A percentile compares a stretch with the other conserved stretches of the same genome.
Conservation (phyloP, 1,140 invertebrate genomes). For the Melanaphis sacchari region DNA sequence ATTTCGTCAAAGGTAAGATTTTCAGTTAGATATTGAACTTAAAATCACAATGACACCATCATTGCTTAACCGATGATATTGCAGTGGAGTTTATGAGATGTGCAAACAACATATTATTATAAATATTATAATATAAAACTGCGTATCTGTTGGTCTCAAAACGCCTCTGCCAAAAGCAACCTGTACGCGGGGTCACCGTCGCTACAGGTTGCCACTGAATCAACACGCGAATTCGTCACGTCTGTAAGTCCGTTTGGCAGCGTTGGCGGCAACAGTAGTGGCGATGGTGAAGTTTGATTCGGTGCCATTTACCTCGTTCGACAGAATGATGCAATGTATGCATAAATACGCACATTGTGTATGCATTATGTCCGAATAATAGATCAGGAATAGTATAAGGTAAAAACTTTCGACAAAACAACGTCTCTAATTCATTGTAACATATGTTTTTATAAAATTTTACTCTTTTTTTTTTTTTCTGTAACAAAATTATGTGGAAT, state of each 20-base stretch:
- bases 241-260: background rate
- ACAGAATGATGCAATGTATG: background rate
- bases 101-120: background rate
- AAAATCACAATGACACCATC: background rate
- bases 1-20: background rate
- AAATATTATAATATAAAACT: background rate
- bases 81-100: no score
- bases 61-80: background rate
- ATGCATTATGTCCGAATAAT: background rate
- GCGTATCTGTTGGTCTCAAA: background rate
- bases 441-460: background rate
- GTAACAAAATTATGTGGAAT: background rate
- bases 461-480: background rate
- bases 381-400: background rate
- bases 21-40: background rate
- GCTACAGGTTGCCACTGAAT: constrained; percentile 41
- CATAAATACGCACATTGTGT: background rate
- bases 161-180: background rate
- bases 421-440: background rate
- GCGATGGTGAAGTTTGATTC: background rate
- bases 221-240: constrained; percentile 45
- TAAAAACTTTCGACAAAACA: background rate
- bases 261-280: background rate
- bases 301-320: background rate
- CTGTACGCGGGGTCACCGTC: no score